Evolutionary conservation across 1,140 invertebrate species (phyloP).

Genomic region (Ridgeia piscesae): DNA sequence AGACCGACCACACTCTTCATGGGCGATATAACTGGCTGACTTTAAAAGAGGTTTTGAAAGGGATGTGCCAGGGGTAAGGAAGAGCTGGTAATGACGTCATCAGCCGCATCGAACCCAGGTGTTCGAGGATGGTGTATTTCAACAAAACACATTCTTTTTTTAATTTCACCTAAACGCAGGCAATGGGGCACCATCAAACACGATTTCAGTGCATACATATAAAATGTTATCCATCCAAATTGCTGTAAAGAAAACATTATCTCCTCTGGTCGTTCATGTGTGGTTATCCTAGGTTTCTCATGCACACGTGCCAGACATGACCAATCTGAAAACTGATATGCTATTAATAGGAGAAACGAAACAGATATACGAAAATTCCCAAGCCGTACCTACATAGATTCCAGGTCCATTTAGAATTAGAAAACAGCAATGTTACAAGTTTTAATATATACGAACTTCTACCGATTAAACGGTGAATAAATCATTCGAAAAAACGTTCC

Average conservation of each 20-base stretch:
- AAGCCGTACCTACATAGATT: background rate
- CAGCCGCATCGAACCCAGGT: too few species aligned
- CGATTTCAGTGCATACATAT: background rate
- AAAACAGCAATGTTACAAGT: background rate
- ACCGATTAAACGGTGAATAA: too few species aligned
- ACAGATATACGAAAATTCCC: background rate
- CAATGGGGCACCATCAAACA: background rate
- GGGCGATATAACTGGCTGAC: too few species aligned
- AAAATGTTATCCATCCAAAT: background rate
- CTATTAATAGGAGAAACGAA: background rate
- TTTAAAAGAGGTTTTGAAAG: too few species aligned
- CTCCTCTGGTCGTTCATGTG: background rate
- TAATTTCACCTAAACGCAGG: too few species aligned
- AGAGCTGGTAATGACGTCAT: too few species aligned
- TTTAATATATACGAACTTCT: too few species aligned
- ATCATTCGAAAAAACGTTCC: background rate
- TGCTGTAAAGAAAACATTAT: background rate
- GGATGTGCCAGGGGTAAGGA: too few species aligned
- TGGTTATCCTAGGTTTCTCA: background rate
- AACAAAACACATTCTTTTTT: too few species aligned
- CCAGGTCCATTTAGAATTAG: background rate
- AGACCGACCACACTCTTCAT: too few species aligned
- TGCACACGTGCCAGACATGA: background rate
- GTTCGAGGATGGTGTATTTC: too few species aligned
- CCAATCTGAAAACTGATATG: background rate